These are phyloP conservation scores for Drosophila ironensis DNA, from an alignment of 1,140 invertebrate species.

Conservation along the genomic window DNA sequence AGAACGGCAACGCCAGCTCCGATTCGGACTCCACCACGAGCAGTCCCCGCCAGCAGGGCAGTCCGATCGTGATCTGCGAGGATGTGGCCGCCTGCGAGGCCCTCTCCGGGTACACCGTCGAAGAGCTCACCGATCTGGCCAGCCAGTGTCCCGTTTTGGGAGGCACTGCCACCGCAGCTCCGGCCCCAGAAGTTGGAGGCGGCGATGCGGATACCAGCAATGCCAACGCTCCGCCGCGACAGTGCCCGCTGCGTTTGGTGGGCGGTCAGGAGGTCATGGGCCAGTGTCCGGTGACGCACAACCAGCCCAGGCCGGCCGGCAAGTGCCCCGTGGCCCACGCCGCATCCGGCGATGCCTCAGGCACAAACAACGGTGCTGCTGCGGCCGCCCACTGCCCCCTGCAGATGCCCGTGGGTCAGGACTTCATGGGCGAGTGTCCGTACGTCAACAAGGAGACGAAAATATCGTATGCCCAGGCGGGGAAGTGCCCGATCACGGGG, in stretches of 20 bases:
- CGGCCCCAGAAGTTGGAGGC: constrained; percentile 37
- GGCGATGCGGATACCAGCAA: constrained; percentile 57
- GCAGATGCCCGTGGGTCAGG: constrained; percentile 82
- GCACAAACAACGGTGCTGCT: constrained; percentile 14
- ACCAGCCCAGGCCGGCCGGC: constrained; percentile 57
- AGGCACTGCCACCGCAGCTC: constrained; percentile 23
- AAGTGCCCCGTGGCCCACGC: constrained; percentile 69
- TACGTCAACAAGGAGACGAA: constrained; percentile 77
- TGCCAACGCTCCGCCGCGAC: constrained; percentile 10
- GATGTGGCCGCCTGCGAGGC: constrained; percentile 51
- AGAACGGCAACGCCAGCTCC: constrained; percentile 42
- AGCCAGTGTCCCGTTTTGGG: constrained; percentile 73
- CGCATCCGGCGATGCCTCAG: constrained; percentile 19
- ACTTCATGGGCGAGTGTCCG: constrained; percentile 84
- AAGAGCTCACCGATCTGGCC: constrained; percentile 77
- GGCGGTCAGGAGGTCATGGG: constrained; percentile 84
- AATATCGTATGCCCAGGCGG: constrained; percentile 53
- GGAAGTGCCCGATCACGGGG: constrained; percentile 70
- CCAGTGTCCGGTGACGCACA: constrained; percentile 83
- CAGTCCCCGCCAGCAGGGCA: constrained; percentile 53
- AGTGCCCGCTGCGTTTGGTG: constrained; percentile 82
- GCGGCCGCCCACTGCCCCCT: constrained; percentile 39
- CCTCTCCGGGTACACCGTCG: constrained; percentile 50
- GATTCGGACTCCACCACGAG: constrained; percentile 48
- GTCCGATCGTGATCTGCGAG: constrained; percentile 74